Conservation (phyloP, 2,797 vertebrate genomes). For the Oreochromis grahami region DNA sequence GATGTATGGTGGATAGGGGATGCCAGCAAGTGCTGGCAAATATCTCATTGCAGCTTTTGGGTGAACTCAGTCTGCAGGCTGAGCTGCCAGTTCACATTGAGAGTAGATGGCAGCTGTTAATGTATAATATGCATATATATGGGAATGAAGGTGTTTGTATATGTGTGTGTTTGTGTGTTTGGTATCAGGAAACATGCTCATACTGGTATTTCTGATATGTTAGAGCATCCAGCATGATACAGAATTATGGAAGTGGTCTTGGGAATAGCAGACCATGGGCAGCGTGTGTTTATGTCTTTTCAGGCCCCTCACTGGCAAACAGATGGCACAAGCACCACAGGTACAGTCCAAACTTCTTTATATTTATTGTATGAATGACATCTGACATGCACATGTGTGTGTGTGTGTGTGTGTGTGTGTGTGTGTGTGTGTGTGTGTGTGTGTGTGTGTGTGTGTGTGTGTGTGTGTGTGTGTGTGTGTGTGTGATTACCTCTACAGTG, state of each 20-base stretch:
- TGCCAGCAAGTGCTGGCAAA: background rate
- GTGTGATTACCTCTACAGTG: constrained; percentile 80
- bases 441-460: background rate
- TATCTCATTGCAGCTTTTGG: constrained; percentile 7
- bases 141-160: background rate
- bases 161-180: background rate
- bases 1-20: background rate
- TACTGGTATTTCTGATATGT: background rate
- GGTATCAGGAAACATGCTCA: background rate
- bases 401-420: background rate
- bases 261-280: constrained; percentile 26
- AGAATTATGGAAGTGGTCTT: constrained; percentile 16
- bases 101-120: constrained; percentile 9
- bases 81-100: constrained; percentile 29
- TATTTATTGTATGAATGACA: constrained; percentile 38
- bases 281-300: constrained; percentile 22
- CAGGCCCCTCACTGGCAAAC: constrained; percentile 59
- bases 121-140: background rate
- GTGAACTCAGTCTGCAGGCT: constrained; percentile 1
- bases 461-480: background rate
- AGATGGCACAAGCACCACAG: constrained; percentile 63
- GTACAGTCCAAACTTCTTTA: constrained; percentile 51
- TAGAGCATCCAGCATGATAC: background rate
- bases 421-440: background rate
- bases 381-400: background rate